Evolutionary conservation across 2,888 invertebrate genomes (phyloP), one percentile per base, ranked within the genome.

Genomic region (Hypomecis atomaria): DNA sequence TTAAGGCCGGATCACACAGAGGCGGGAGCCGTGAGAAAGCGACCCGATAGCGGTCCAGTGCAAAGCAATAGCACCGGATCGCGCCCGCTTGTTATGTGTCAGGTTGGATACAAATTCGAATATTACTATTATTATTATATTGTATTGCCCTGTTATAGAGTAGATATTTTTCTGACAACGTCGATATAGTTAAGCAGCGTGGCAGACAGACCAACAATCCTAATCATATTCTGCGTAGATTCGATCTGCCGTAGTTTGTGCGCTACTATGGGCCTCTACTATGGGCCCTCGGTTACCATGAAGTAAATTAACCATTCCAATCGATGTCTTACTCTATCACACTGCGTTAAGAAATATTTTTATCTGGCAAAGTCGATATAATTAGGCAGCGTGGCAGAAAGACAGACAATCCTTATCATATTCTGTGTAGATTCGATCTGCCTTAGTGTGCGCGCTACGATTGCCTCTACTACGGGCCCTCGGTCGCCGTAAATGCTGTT

Each of bases 281-380:
- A 99, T 99, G 0, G 99, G 98, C 0, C 99, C 99, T 77, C 99
- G 93, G 81, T 99, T 99, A 4, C 99, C 99, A 84, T 99, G 99
- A 53, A 99, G 92, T 38, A 99, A 93, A 87, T 99, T 99, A 0
- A 99, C 98, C 86, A n/a, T n/a, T n/a, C n/a, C n/a, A n/a, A n/a
- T n/a, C n/a, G n/a, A n/a, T n/a, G n/a, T n/a, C n/a, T n/a, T n/a
- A n/a, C n/a, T n/a, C n/a, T n/a, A n/a, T n/a, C n/a, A n/a, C n/a
- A n/a, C n/a, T n/a, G n/a, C n/a, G n/a, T n/a, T n/a, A n/a, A n/a
- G n/a, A n/a, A n/a, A n/a, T n/a, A n/a, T n/a, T n/a, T n/a, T n/a
- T n/a, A n/a, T n/a, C n/a, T n/a, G n/a, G n/a, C n/a, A n/a, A n/a
- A n/a, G n/a, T n/a, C n/a, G n/a, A n/a, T 87, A 85, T 99, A 99